These are phyloP conservation scores for Clarias pachynema DNA, from an alignment of 2,797 vertebrate species.

Conservation along the genomic window DNA sequence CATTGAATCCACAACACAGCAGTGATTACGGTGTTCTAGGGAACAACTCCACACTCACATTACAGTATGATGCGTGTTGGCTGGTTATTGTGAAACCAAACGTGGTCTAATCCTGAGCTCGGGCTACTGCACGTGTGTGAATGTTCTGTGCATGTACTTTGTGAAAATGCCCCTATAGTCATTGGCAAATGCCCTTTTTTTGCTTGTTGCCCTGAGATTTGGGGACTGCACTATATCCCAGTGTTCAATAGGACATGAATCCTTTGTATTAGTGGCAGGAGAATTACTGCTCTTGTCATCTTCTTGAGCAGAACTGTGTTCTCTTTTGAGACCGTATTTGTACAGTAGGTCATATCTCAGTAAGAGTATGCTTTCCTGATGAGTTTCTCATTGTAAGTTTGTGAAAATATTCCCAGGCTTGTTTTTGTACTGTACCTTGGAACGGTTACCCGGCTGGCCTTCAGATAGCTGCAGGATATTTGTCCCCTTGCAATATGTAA, in stretches of 20 bases:
- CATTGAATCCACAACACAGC: not conserved
- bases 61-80: not conserved
- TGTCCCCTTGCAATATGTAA: not conserved
- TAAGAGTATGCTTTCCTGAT: not conserved
- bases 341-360: not conserved
- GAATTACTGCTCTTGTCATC: not conserved
- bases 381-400: not conserved
- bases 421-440: not conserved
- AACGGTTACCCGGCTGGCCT: not conserved
- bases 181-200: too few relatives aligned
- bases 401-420: not conserved
- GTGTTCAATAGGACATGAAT: not conserved
- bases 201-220: not conserved
- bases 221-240: not conserved
- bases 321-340: not conserved
- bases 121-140: not conserved
- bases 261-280: not conserved
- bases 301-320: not conserved
- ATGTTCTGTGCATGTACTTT: not conserved
- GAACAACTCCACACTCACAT: not conserved
- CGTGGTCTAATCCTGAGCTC: not conserved
- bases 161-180: not conserved
- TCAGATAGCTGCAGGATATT: constrained; percentile 8
- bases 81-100: not conserved
- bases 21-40: not conserved